These are phyloP conservation scores for Sturmia bella DNA, from an alignment of 2,888 invertebrate genomes.

Conservation along the genomic window DNA sequence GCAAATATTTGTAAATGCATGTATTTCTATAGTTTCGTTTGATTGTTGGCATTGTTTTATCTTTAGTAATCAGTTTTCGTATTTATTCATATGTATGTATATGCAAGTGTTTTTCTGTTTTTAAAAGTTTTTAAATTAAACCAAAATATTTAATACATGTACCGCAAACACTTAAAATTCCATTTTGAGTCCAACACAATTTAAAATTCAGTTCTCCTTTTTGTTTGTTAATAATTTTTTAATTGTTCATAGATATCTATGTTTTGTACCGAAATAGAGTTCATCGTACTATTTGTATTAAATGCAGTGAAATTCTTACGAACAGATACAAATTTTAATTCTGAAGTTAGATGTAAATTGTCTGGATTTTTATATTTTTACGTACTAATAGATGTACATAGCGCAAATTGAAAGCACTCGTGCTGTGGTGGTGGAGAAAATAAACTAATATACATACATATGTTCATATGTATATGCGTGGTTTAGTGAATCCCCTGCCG, in stretches of 20 bases:
- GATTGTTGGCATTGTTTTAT: not conserved
- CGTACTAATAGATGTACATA: not conserved
- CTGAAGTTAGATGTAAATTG: slow-evolving; percentile 1
- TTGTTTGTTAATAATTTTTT: slow-evolving; percentile 4
- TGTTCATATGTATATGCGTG: too few species aligned
- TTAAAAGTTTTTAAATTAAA: slow-evolving; percentile 17
- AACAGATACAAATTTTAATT: slow-evolving; percentile 29
- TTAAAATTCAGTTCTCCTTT: slow-evolving; percentile 40
- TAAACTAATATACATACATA: too few species aligned
- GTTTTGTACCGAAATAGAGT: slow-evolving; percentile 40
- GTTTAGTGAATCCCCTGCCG: too few species aligned
- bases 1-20: too few species aligned
- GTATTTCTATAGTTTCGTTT: too few species aligned
- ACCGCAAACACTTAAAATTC: slow-evolving; percentile 70
- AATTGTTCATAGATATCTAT: not conserved
- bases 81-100: not conserved
- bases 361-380: not conserved
- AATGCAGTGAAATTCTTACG: slow-evolving; percentile 38
- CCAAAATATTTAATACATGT: slow-evolving; percentile 54
- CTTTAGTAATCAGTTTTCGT: not conserved
- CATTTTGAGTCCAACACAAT: slow-evolving; percentile 61
- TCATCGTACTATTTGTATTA: slow-evolving; percentile 58
- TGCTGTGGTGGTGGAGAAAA: not conserved
- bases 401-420: not conserved
- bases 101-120: not conserved